Conservation (phyloP, 2,888 invertebrate genomes). For the Stenoptilia bipunctidactyla region DNA sequence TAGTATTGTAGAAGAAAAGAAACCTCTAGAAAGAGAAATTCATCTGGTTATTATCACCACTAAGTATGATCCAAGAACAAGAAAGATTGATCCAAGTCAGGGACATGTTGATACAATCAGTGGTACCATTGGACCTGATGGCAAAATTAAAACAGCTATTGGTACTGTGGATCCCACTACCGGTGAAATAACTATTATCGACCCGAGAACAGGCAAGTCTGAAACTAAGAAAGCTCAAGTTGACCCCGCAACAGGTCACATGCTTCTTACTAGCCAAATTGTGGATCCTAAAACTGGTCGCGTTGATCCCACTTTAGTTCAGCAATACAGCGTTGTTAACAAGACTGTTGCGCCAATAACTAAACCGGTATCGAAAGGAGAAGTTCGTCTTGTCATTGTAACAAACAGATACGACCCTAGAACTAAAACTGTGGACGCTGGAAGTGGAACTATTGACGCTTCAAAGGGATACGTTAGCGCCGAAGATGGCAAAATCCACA, state of each 20-base stretch:
- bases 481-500: slow-evolving; percentile 69
- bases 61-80: slow-evolving; percentile 70
- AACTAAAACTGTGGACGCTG: slow-evolving; percentile 69
- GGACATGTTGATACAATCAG: slow-evolving; percentile 67
- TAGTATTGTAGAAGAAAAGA: slow-evolving; percentile 53
- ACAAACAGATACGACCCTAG: slow-evolving; percentile 72
- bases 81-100: slow-evolving; percentile 52
- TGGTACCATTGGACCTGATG: slow-evolving; percentile 67
- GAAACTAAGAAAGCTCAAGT: slow-evolving; percentile 71
- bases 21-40: slow-evolving; percentile 57
- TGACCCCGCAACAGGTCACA: slow-evolving; percentile 69
- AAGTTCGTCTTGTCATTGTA: slow-evolving; percentile 52
- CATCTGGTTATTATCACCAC: slow-evolving; percentile 74
- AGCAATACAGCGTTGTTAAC: slow-evolving; percentile 59
- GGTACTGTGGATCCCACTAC: slow-evolving; percentile 75
- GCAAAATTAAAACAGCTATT: slow-evolving; percentile 71
- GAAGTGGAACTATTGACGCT: slow-evolving; percentile 63
- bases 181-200: slow-evolving; percentile 60
- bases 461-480: slow-evolving; percentile 64
- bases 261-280: slow-evolving; percentile 67
- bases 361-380: slow-evolving; percentile 49
- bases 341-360: slow-evolving; percentile 48
- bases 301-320: slow-evolving; percentile 68
- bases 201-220: slow-evolving; percentile 57
- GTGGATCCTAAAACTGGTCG: slow-evolving; percentile 73